These are phyloP conservation scores for Lepidothrix coronata DNA, from an alignment of 2,113 vertebrate genomes.

Conservation along the genomic window DNA sequence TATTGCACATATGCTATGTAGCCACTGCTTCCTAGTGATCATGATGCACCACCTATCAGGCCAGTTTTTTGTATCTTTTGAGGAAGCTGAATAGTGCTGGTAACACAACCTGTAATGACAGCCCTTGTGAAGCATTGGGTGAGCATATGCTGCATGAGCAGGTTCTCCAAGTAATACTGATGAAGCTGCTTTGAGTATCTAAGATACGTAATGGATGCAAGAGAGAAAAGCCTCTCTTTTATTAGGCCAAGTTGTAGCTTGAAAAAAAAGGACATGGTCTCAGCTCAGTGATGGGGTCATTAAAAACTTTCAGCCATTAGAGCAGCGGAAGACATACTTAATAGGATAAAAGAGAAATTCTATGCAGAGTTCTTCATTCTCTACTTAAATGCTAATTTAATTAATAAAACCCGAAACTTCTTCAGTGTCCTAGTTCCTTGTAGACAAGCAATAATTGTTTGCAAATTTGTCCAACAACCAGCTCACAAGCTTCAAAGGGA, in stretches of 20 bases:
- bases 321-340: not conserved
- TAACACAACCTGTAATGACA: not conserved
- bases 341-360: not conserved
- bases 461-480: constrained; percentile 66
- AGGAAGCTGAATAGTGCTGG: not conserved
- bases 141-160: not conserved
- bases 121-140: not conserved
- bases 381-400: constrained; percentile 44
- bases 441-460: constrained; percentile 67
- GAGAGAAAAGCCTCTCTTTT: not conserved
- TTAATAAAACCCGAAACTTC: constrained; percentile 60
- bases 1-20: not conserved
- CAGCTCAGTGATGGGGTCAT: not conserved
- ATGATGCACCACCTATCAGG: not conserved
- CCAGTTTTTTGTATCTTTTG: not conserved
- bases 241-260: not conserved
- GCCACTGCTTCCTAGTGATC: not conserved
- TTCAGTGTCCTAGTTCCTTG: constrained; percentile 47
- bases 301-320: not conserved
- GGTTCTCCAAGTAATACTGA: not conserved
- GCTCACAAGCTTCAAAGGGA: constrained; percentile 69
- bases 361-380: not conserved
- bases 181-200: not conserved
- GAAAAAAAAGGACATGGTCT: not conserved
- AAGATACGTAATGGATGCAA: not conserved